Conservation (phyloP, 2,113 vertebrate genomes). For the Alces alces region DNA sequence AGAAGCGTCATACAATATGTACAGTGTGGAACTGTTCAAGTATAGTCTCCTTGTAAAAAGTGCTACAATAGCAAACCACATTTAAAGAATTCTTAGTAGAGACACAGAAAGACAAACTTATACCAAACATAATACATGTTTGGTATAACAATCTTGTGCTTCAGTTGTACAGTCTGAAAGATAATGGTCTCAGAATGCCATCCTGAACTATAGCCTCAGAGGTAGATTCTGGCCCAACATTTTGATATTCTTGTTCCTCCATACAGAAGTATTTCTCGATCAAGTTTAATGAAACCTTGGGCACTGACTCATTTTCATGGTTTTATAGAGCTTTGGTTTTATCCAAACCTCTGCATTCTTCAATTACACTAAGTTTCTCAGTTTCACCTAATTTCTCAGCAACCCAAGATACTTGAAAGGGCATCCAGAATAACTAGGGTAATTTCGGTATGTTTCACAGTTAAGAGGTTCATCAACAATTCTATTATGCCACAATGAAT, state of each 20-base stretch:
- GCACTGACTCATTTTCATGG: slow-evolving; percentile 87
- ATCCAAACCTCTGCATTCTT: slow-evolving; percentile 88
- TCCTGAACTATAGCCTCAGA: neutral
- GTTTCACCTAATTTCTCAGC: slow-evolving; percentile 86
- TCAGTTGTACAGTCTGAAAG: neutral
- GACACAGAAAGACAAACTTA: neutral
- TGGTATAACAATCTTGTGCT: neutral
- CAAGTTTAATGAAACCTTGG: neutral
- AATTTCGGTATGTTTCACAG: slow-evolving; percentile 89
- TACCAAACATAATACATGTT: neutral
- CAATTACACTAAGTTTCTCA: slow-evolving; percentile 90
- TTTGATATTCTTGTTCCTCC: neutral
- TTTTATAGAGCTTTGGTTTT: slow-evolving; percentile 79
- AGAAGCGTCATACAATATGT: slow-evolving; percentile 58
- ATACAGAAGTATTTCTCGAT: neutral
- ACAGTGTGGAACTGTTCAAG: slow-evolving; percentile 73
- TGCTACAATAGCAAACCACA: slow-evolving; percentile 69
- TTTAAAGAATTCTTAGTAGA: slow-evolving; percentile 38
- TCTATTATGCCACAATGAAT: slow-evolving; percentile 86
- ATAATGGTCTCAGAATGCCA: neutral
- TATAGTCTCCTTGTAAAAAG: slow-evolving; percentile 64
- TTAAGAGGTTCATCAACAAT: slow-evolving; percentile 85
- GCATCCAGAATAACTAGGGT: slow-evolving; percentile 91
- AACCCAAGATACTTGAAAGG: slow-evolving; percentile 86
- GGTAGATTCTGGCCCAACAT: neutral